Percentiles rank a stretch among this genome's conserved stretches.
Conservation (phyloP, 2,888 invertebrate genomes). For the Flexamia atlantica region DNA sequence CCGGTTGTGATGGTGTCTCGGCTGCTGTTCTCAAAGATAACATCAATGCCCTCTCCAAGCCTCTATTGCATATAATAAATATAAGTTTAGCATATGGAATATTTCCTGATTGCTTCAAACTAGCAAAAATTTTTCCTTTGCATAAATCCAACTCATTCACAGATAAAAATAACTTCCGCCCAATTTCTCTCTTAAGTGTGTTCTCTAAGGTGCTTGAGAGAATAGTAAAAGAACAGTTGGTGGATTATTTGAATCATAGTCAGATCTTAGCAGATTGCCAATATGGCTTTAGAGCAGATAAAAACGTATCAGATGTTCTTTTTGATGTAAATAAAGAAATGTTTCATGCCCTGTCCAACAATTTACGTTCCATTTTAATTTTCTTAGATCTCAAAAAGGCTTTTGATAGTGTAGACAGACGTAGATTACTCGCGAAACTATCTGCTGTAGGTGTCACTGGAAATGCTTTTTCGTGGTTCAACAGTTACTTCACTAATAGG, state of each 20-base stretch:
- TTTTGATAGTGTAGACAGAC: no score
- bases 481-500: no score
- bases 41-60: constrained; percentile 27
- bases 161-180: constrained; percentile 60
- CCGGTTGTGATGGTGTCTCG: constrained; percentile 60
- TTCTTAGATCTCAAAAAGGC: no score
- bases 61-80: constrained; percentile 62
- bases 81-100: constrained; percentile 53
- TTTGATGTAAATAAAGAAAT: no score
- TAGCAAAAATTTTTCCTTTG: constrained; percentile 61
- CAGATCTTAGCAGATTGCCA: constrained; percentile 38
- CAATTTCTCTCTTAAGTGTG: constrained; percentile 58
- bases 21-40: constrained; percentile 57
- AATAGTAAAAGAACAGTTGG: constrained; percentile 40
- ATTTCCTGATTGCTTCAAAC: constrained; percentile 63
- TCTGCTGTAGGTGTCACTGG: no score
- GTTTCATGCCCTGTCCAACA: no score
- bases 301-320: no score
- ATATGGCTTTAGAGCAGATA: not conserved
- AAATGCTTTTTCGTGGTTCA: no score
- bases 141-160: constrained; percentile 56
- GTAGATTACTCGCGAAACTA: no score
- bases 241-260: not conserved
- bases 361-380: no score
- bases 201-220: constrained; percentile 62